Base-by-base conservation (phyloP, 2,797 vertebrate genomes). In the Syngnathus acus region DNA sequence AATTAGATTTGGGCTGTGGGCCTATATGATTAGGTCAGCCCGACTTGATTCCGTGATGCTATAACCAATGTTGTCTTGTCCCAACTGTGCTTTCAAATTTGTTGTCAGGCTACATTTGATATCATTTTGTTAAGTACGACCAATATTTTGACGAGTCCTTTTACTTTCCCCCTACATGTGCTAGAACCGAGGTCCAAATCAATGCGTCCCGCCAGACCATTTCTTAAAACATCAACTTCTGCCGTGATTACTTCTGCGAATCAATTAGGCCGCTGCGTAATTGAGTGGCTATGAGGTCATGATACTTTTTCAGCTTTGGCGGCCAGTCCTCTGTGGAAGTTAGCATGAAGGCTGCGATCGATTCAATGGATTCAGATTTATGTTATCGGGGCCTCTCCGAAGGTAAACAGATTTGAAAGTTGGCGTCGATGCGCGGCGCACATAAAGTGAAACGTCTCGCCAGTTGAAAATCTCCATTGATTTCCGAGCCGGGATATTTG, bases 161-260 rank as follows among this genome's bases (percentile, higher is more conserved):
- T 32, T 32, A 32, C 32, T 32, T 32, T 32, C 32, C 32, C 32
- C 32, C 32, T 32, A 32, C 32, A 32, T 32, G 32, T 32, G 32
- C 32, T 32, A 4, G 32, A 32, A 32, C 4, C 32, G 4, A 32
- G 4, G 32, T 32, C 32, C 32, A 32, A 32, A 32, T 32, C 32
- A 32, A 32, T 32, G 32, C 32, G 32, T 32, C 32, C 32, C 32
- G 32, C 32, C 32, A 32, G 32, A 32, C 32, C 32, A 5, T 32
- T 32, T 32, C 32, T 32, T 32, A 32, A 32, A 32, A 32, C 32
- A 32, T 32, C 32, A 4, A 32, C 32, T 32, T 78, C 78, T 78
- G 78, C 78, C 75, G 70, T 83, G 85, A 86, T 86, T 82, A 86
- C 82, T 82, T 83, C 78, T 82, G 78, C 79, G 83, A 83, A 88